Percentiles rank a stretch among this genome's conserved stretches.
phyloP scores from a whole-genome alignment of 1,140 invertebrate genomes.

The Zophobas morio region DNA sequence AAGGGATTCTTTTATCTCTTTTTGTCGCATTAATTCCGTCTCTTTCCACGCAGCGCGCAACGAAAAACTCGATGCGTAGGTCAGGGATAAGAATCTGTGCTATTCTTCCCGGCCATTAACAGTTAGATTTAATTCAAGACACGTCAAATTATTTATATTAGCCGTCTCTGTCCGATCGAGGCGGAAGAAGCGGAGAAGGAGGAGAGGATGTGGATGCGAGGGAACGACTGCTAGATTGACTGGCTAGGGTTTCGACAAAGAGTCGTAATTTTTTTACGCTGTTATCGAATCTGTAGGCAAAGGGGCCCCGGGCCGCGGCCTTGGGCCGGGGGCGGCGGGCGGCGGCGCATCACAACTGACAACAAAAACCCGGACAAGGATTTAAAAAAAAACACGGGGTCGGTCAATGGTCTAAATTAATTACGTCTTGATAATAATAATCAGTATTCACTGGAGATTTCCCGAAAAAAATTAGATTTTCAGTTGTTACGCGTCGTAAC shows the following conservation, averaged over 20 bases:
- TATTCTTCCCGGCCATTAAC: constrained; percentile 52
- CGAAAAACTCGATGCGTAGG: constrained; percentile 57
- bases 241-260: constrained; percentile 4
- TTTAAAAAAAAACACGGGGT: no score
- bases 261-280: constrained; percentile 20
- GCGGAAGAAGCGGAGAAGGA: constrained; percentile 1
- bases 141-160: constrained; percentile 43
- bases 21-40: constrained; percentile 51
- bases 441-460: no score
- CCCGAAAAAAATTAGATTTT: no score
- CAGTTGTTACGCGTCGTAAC: no score
- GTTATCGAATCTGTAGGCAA: constrained; percentile 30
- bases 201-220: constrained; percentile 2
- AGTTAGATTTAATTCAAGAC: constrained; percentile 43
- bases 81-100: constrained; percentile 58
- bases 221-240: background rate
- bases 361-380: no score
- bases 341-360: no score
- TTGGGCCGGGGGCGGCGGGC: background rate
- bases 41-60: constrained; percentile 53
- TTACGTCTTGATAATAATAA: no score
- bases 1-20: constrained; percentile 56
- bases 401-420: no score
- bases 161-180: constrained; percentile 6
- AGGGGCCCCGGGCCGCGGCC: background rate